Base-by-base conservation (phyloP, 2,888 invertebrate species). In the Xanthorhoe designata region DNA sequence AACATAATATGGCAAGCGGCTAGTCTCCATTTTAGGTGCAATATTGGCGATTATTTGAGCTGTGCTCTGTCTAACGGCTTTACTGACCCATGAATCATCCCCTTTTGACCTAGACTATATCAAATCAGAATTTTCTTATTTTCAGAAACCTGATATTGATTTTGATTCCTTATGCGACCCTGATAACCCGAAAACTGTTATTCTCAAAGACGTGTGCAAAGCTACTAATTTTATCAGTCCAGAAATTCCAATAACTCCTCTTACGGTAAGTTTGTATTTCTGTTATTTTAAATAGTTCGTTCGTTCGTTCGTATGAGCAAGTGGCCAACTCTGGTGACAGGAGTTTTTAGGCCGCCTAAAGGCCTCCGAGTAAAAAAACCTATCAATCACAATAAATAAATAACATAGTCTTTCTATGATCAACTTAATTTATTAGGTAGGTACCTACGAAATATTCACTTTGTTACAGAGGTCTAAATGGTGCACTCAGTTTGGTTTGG, bases 401-500 rank as follows among this genome's bases (percentile, higher is more conserved):
- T 10, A 1, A 35, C 35, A 1, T 35, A 5, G 24, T 32, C 32
- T 32, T 32, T 32, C 32, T 32, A 32, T 32, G 5, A 5, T 32
- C 5, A 7, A 7, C 5, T 42, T 42, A 8, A 38, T 8, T 1
- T 56, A 32, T 32, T 32, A 7, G n/a, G 24, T 24, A 24, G 4
- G 24, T 13, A 19, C 2, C 13, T 38, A 19, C 10, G 6, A 18
- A 55, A 55, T 18, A 18, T 8, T 19, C 51, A 24, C 17, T 6
- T 49, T 63, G 56, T 81, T 81, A 62, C 84, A 98, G 98, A 95
- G 92, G 86, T 97, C 97, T 0, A 96, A 78, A 92, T 53, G 96
- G 75, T 96, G 97, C 1, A 92, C 94, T 17, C 77, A 94, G 49
- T 95, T 96, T 56, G 96, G 95, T 42, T 96, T 98, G 95, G 95